Conservation (phyloP, 2,113 vertebrate genomes). For the Lophura nycthemera region DNA sequence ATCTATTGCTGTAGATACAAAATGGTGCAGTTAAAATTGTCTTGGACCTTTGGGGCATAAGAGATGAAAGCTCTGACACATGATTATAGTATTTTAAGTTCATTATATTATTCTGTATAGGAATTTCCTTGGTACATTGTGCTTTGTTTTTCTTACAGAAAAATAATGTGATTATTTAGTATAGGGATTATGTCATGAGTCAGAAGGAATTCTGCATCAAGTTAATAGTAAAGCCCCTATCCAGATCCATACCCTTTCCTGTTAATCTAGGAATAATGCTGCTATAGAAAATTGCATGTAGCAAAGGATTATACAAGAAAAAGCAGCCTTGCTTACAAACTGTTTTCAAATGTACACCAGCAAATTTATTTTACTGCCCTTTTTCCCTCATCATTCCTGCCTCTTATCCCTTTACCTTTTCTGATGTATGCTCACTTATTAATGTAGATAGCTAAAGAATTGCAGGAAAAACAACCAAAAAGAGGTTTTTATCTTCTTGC, state of each 20-base stretch:
- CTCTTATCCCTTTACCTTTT: background rate
- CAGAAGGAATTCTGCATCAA: background rate
- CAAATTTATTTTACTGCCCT: background rate
- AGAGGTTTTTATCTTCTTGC: background rate
- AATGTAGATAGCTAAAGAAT: background rate
- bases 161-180: conserved; percentile 3
- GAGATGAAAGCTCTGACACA: background rate
- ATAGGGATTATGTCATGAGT: background rate
- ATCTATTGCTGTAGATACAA: conserved; percentile 27
- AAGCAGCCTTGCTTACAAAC: background rate
- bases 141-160: background rate
- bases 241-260: background rate
- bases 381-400: background rate
- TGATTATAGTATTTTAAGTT: background rate
- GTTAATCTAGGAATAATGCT: background rate
- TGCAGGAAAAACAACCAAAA: background rate
- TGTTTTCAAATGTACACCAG: background rate
- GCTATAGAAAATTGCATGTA: background rate
- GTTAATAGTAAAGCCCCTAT: background rate
- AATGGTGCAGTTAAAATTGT: conserved; percentile 33
- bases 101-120: background rate
- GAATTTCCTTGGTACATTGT: background rate
- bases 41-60: conserved; percentile 13
- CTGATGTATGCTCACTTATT: background rate
- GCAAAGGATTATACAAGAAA: background rate